These are phyloP conservation scores for Strix aluco DNA, from an alignment of 2,113 vertebrate genomes.

Conservation along the genomic window DNA sequence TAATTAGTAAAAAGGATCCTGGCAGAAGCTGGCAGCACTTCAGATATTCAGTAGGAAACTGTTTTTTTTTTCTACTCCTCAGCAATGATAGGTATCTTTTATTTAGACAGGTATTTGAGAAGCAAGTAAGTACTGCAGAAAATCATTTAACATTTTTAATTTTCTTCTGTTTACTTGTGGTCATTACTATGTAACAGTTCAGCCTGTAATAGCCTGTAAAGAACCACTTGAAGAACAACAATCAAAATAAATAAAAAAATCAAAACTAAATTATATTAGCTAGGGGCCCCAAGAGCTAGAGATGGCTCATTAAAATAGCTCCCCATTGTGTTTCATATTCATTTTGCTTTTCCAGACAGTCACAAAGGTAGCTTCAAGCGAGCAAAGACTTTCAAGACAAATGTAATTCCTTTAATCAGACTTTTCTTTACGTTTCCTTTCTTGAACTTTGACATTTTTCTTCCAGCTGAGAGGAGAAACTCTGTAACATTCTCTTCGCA, in stretches of 20 bases:
- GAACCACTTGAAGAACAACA: background rate
- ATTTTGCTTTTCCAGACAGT: background rate
- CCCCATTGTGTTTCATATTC: background rate
- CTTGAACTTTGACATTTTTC: background rate
- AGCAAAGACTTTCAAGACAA: background rate
- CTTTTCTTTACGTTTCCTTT: background rate
- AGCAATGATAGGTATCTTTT: background rate
- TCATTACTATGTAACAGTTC: background rate
- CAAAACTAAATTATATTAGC: background rate
- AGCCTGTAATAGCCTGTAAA: background rate
- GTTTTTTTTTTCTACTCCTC: background rate
- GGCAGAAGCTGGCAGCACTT: slow-evolving; percentile 9
- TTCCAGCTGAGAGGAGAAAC: background rate
- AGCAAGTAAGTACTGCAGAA: background rate
- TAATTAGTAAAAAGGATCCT: slow-evolving; percentile 7
- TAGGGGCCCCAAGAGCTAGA: background rate
- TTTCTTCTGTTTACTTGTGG: background rate
- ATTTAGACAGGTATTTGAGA: background rate
- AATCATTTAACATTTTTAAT: background rate
- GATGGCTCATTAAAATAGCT: background rate
- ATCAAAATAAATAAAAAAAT: background rate
- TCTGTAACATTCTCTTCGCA: background rate
- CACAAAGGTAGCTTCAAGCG: background rate
- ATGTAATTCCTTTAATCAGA: slow-evolving; percentile 4
- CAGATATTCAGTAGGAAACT: background rate